Conservation (phyloP, 2,888 invertebrate species). For the Drosophila hamatofila region DNA sequence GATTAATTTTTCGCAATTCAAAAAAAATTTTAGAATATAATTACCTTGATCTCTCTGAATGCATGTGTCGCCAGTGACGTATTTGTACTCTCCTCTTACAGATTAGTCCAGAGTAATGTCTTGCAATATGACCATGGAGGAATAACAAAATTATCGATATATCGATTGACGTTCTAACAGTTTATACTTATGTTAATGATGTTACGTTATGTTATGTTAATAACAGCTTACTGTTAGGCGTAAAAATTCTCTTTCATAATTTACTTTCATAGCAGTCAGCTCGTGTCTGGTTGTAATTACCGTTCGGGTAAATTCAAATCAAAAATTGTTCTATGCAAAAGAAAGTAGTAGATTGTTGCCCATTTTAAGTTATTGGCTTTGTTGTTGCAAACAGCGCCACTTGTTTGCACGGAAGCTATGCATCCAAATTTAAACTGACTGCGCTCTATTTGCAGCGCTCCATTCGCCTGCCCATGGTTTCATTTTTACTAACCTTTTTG, state of each 20-base stretch:
- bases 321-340: constrained; percentile 12
- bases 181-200: not conserved
- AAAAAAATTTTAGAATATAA: not conserved
- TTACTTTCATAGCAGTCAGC: constrained; percentile 27
- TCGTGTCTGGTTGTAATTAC: not conserved
- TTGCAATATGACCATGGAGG: not conserved
- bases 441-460: constrained; percentile 21
- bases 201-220: too few relatives aligned
- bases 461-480: constrained; percentile 54
- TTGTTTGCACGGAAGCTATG: constrained; percentile 51
- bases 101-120: not conserved
- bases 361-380: constrained; percentile 29
- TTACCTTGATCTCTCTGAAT: not conserved
- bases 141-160: not conserved
- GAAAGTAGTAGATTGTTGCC: constrained; percentile 28
- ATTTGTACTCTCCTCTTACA: not conserved
- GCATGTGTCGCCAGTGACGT: not conserved
- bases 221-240: constrained; percentile 3
- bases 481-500: constrained; percentile 51
- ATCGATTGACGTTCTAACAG: not conserved
- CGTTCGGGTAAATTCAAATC: constrained; percentile 26
- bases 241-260: not conserved
- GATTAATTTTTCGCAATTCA: too few relatives aligned
- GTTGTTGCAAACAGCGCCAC: constrained; percentile 59
- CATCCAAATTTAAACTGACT: constrained; percentile 39